phyloP scores from a whole-genome alignment of 2,888 invertebrate species.

The Cylindroiulus punctatus region DNA sequence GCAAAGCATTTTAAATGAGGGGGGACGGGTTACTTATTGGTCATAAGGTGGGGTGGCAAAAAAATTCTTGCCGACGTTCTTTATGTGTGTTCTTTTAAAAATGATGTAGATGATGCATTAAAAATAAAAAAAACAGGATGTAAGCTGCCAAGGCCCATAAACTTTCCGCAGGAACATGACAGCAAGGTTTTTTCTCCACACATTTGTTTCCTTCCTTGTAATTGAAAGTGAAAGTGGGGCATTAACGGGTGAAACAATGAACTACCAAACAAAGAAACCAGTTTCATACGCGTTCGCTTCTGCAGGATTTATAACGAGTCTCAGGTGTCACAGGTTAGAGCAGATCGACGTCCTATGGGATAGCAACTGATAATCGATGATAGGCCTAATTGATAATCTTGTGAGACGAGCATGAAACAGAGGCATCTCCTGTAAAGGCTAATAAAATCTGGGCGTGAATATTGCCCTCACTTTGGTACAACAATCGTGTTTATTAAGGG shows the following conservation, averaged over 20 bases:
- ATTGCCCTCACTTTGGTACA: too few species aligned
- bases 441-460: background rate
- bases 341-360: too few species aligned
- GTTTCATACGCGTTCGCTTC: background rate
- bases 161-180: background rate
- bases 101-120: background rate
- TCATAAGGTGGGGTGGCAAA: background rate
- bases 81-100: background rate
- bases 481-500: too few species aligned
- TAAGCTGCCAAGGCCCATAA: background rate
- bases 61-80: background rate
- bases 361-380: too few species aligned
- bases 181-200: background rate
- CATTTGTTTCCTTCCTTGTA: background rate
- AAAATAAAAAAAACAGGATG: slow-evolving; percentile 20
- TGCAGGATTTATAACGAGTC: background rate
- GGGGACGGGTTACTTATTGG: background rate
- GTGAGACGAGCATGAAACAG: too few species aligned
- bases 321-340: background rate
- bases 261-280: background rate
- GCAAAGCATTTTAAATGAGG: background rate
- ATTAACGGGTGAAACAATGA: slow-evolving; percentile 30
- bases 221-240: background rate
- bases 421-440: background rate
- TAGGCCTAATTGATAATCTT: too few species aligned